A percentile compares a stretch with the other conserved stretches of the same genome.
Evolutionary conservation across 2,797 vertebrate species (phyloP).

Genomic region (Epinephelus malabaricus): DNA sequence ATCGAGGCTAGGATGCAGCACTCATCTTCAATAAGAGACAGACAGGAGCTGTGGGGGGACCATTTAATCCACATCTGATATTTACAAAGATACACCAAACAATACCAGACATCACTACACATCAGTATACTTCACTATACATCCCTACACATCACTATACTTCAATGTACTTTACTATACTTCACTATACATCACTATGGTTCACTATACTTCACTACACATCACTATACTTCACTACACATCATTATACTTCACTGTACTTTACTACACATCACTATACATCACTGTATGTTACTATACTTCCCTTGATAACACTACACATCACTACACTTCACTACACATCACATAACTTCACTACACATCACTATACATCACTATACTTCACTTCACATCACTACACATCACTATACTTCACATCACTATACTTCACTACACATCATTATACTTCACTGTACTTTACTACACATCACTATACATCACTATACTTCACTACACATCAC

Average conservation of each 20-base stretch:
- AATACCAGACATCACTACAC: not conserved
- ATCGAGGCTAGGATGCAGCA: conserved; percentile 54
- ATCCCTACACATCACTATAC: not conserved
- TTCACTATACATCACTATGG: not conserved
- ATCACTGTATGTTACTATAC: not conserved
- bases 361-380: not conserved
- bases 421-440: no score
- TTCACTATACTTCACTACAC: no score
- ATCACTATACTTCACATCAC: no score
- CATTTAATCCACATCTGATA: conserved; percentile 47
- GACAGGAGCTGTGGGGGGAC: conserved; percentile 4
- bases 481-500: no score
- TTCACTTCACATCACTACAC: no score
- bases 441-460: no score
- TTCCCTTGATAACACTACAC: not conserved
- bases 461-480: no score
- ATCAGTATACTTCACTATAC: not conserved
- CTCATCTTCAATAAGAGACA: conserved; percentile 58
- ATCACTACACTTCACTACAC: not conserved
- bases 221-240: no score
- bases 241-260: no score
- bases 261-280: no score
- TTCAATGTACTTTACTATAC: not conserved
- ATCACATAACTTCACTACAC: not conserved
- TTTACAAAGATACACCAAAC: conserved; percentile 15